phyloP scores from a whole-genome alignment of 2,113 vertebrate species.

The Pollachius pollachius region DNA sequence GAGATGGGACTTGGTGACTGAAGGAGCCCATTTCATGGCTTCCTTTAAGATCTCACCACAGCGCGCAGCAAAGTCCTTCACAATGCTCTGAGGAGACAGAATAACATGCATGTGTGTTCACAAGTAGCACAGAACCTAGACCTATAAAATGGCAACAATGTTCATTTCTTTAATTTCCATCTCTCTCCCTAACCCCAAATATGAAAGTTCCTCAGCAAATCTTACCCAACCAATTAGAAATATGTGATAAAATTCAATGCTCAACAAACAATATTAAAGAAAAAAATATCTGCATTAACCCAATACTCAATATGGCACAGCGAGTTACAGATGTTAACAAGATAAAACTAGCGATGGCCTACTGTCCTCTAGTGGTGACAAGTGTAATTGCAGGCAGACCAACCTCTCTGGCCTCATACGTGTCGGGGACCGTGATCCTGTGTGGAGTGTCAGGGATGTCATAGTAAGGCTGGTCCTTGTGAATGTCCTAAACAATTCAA shows the following conservation, averaged over 20 bases:
- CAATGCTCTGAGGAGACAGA: slow-evolving; percentile 82
- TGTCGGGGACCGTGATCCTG: slow-evolving; percentile 94
- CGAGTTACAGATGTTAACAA: too few species aligned
- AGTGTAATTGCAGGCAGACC: slow-evolving; percentile 21
- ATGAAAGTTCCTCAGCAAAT: background rate
- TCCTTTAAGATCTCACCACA: slow-evolving; percentile 97
- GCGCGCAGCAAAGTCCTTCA: slow-evolving; percentile 94
- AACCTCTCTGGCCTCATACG: slow-evolving; percentile 91
- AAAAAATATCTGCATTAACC: slow-evolving; percentile 10
- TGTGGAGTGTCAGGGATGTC: slow-evolving; percentile 92
- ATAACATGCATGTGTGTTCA: background rate
- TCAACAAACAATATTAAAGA: background rate
- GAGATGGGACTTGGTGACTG: slow-evolving; percentile 94
- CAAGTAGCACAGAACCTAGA: background rate
- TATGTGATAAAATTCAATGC: too few species aligned
- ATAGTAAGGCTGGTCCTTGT: slow-evolving; percentile 95
- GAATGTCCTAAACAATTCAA: slow-evolving; percentile 81
- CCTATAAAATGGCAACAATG: background rate
- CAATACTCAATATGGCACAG: too few species aligned
- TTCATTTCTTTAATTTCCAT: background rate
- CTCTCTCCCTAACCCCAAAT: background rate
- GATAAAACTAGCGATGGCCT: background rate
- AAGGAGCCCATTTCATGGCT: slow-evolving; percentile 98
- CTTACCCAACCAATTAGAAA: background rate
- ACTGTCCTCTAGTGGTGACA: slow-evolving; percentile 41